A percentile compares a stretch with the other conserved stretches of the same genome.
phyloP scores from a whole-genome alignment of 2,797 vertebrate genomes.

The Protosalanx chinensis region DNA sequence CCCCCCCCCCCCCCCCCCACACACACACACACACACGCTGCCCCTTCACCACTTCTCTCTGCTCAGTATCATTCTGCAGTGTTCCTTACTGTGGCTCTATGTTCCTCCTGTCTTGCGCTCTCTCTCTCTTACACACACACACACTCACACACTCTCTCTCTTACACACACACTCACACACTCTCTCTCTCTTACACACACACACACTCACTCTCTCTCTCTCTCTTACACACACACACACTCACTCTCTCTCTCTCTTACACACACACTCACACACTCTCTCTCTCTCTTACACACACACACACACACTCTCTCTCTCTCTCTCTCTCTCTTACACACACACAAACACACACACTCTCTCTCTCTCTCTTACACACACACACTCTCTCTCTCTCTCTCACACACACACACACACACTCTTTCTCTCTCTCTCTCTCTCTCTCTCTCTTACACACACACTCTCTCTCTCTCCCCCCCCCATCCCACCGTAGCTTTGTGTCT shows the following conservation, averaged over 20 bases:
- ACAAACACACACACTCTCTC: not conserved
- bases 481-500: constrained; percentile 1
- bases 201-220: too few relatives aligned
- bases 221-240: constrained; percentile 19
- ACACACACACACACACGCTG: not conserved
- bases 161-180: too few relatives aligned
- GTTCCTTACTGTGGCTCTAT: not conserved
- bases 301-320: too few relatives aligned
- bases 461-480: not conserved
- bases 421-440: not conserved
- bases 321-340: not conserved
- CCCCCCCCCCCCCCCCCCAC: not conserved
- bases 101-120: constrained; percentile 34
- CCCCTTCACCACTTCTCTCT: not conserved
- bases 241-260: too few relatives aligned
- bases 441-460: not conserved
- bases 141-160: too few relatives aligned
- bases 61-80: not conserved
- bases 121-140: too few relatives aligned
- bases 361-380: too few relatives aligned
- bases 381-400: too few relatives aligned
- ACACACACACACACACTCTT: not conserved
- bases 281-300: too few relatives aligned
- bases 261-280: too few relatives aligned
- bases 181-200: too few relatives aligned